Percentiles rank a stretch among this genome's conserved stretches.
phyloP scores from a whole-genome alignment of 2,888 invertebrate species.

The Macaria notata region DNA sequence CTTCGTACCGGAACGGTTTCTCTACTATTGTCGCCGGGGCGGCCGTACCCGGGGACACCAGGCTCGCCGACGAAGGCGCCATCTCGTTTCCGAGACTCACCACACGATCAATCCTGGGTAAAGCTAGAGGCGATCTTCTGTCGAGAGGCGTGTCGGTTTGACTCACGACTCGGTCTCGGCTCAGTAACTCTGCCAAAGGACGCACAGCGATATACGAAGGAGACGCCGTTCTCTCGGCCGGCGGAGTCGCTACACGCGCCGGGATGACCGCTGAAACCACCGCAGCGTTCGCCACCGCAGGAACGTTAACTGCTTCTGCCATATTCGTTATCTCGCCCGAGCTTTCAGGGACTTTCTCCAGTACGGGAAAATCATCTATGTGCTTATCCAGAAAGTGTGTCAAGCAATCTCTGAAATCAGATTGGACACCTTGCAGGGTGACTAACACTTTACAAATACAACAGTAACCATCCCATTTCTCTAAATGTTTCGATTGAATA shows the following conservation, averaged over 20 bases:
- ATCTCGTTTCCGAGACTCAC: conserved; percentile 68
- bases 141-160: conserved; percentile 13
- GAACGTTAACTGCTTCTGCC: background rate
- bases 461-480: conserved; percentile 82
- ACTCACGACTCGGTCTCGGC: conserved; percentile 28
- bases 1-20: conserved; percentile 55
- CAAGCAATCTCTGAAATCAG: conserved; percentile 61
- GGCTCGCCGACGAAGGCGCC: conserved; percentile 37
- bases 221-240: conserved; percentile 27
- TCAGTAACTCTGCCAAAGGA: conserved; percentile 64
- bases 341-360: conserved; percentile 39
- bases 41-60: conserved; percentile 35
- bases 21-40: conserved; percentile 28
- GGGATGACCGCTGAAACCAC: conserved; percentile 6
- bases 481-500: conserved; percentile 62
- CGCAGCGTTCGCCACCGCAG: background rate
- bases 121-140: conserved; percentile 28
- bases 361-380: conserved; percentile 63
- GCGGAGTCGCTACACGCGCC: conserved; percentile 10
- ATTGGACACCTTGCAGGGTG: conserved; percentile 59
- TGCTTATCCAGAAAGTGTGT: conserved; percentile 71
- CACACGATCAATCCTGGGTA: conserved; percentile 78
- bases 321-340: background rate
- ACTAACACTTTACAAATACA: conserved; percentile 73
- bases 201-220: conserved; percentile 61